A percentile compares a stretch with the other conserved stretches of the same genome.
These are phyloP conservation scores for Hucho hucho DNA, from an alignment of 2,113 vertebrate genomes.

Conservation along the genomic window DNA sequence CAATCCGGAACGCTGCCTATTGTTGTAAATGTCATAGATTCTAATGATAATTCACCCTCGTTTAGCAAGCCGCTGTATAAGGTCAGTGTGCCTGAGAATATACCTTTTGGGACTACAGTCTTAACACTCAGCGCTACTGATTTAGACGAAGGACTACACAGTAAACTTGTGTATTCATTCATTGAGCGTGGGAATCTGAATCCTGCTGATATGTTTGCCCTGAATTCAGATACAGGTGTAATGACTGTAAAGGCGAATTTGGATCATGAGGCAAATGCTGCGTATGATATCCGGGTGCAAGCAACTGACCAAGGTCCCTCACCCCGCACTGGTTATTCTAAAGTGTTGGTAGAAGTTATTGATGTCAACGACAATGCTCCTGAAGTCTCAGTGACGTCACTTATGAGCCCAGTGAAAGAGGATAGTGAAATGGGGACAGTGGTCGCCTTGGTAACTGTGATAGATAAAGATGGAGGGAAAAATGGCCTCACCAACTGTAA, in stretches of 20 bases:
- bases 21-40: too few species aligned
- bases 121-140: conserved; percentile 69
- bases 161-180: conserved; percentile 58
- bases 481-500: conserved; percentile 68
- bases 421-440: conserved; percentile 76
- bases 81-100: conserved; percentile 53
- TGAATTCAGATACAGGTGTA: conserved; percentile 73
- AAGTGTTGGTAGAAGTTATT: too few species aligned
- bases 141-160: conserved; percentile 71
- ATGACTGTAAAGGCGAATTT: conserved; percentile 69
- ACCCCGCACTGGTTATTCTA: too few species aligned
- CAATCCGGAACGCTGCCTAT: too few species aligned
- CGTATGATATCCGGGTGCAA: conserved; percentile 57
- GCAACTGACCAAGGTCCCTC: too few species aligned
- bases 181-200: conserved; percentile 60
- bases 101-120: conserved; percentile 50
- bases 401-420: conserved; percentile 64
- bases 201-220: conserved; percentile 65
- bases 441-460: conserved; percentile 79
- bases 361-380: too few species aligned
- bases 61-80: too few species aligned
- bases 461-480: conserved; percentile 78
- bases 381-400: too few species aligned
- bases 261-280: conserved; percentile 70
- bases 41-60: too few species aligned